Evolutionary conservation across 2,113 vertebrate genomes (phyloP).

Genomic region (Monopterus albus): DNA sequence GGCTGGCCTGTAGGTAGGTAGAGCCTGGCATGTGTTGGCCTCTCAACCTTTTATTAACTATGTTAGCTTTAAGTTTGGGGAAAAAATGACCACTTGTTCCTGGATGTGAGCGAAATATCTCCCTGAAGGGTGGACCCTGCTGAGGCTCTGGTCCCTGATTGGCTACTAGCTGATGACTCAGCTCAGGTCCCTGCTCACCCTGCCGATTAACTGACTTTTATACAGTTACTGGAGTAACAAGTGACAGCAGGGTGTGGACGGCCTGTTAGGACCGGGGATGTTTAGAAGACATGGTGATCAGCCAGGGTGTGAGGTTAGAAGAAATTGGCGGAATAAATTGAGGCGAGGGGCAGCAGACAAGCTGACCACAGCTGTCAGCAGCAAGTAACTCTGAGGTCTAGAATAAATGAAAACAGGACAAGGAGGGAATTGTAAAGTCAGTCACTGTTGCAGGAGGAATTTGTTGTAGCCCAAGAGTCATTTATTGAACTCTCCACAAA

Average conservation of each 20-base stretch:
- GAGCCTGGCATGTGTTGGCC: slow-evolving; percentile 40
- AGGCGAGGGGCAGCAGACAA: slow-evolving; percentile 31
- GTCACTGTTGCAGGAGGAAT: slow-evolving; percentile 27
- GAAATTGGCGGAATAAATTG: slow-evolving; percentile 33
- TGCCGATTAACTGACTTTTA: slow-evolving; percentile 41
- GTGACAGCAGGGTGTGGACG: slow-evolving; percentile 26
- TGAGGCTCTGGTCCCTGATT: slow-evolving; percentile 6
- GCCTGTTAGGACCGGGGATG: slow-evolving; percentile 15
- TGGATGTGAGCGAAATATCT: slow-evolving; percentile 48
- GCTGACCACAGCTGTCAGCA: slow-evolving; percentile 55
- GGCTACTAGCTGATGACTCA: slow-evolving; percentile 42
- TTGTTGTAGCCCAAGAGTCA: slow-evolving; percentile 10
- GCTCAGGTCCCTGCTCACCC: neutral
- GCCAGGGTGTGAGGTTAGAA: slow-evolving; percentile 20
- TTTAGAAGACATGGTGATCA: slow-evolving; percentile 38
- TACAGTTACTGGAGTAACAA: slow-evolving; percentile 9
- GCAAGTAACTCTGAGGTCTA: slow-evolving; percentile 20
- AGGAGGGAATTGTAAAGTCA: slow-evolving; percentile 16
- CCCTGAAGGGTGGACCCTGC: slow-evolving; percentile 45
- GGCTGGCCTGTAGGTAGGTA: neutral
- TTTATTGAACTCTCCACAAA: slow-evolving; percentile 38
- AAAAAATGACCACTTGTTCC: slow-evolving; percentile 58
- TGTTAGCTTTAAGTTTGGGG: slow-evolving; percentile 42
- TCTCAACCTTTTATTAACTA: slow-evolving; percentile 50
- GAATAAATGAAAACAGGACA: slow-evolving; percentile 15